A percentile compares a stretch with the other conserved stretches of the same genome.
Evolutionary conservation across 2,888 invertebrate species (phyloP).

Genomic region (Watsonalla cultraria): DNA sequence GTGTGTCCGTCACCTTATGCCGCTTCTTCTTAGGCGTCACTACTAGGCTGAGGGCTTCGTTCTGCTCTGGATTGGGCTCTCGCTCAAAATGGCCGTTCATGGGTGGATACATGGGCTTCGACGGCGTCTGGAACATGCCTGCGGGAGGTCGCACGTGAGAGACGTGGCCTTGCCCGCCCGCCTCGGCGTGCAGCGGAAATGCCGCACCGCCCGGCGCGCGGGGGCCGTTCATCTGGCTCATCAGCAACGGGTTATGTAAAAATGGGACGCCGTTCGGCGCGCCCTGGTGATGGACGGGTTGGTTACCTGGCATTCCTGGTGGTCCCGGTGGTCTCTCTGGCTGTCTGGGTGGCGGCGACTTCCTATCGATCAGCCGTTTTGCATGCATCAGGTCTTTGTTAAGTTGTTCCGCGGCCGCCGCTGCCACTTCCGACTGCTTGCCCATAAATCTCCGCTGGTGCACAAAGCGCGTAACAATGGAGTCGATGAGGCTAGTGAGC

Average conservation of each 20-base stretch:
- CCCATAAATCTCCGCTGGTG: conserved; percentile 87
- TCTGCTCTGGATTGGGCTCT: conserved; percentile 89
- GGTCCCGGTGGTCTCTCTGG: conserved; percentile 79
- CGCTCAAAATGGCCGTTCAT: conserved; percentile 82
- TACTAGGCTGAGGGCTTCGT: conserved; percentile 95
- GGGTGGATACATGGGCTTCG: conserved; percentile 85
- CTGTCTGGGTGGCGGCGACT: conserved; percentile 87
- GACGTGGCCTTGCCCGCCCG: conserved; percentile 68
- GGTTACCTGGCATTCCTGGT: conserved; percentile 72
- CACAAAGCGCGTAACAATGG: conserved; percentile 90
- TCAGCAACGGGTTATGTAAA: conserved; percentile 68
- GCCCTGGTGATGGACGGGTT: conserved; percentile 71
- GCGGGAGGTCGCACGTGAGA: conserved; percentile 80
- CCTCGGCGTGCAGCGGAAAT: conserved; percentile 83
- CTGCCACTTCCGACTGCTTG: conserved; percentile 88
- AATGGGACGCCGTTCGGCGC: conserved; percentile 69
- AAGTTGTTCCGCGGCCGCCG: conserved; percentile 89
- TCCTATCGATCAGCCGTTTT: conserved; percentile 88
- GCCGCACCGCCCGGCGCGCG: conserved; percentile 81
- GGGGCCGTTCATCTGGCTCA: conserved; percentile 79
- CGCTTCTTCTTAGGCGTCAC: conserved; percentile 97
- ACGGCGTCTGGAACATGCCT: conserved; percentile 91
- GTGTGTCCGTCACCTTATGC: conserved; percentile 97
- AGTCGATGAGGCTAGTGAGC: conserved; percentile 90
- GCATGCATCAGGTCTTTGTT: conserved; percentile 91